Evolutionary conservation across 1,140 invertebrate species (phyloP), one percentile per base, ranked within the genome.

Genomic region (Hydropsyche tenuis): DNA sequence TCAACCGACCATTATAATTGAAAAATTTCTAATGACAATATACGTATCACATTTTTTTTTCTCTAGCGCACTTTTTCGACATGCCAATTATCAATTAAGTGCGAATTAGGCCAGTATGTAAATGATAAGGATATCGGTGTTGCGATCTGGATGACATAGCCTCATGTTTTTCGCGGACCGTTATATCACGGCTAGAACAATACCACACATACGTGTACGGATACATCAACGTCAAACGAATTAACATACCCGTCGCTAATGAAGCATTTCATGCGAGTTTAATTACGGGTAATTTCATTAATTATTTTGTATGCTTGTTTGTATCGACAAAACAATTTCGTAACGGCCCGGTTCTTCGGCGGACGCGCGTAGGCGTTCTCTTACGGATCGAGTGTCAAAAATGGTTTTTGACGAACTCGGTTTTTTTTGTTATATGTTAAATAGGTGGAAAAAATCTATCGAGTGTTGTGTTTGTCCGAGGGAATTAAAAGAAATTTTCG

Each of bases 211-310:
- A 37, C 30, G 30, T 37, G 30, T 60, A 60, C 23, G 11, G 30
- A 42, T 65, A 42, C 22, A 65, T 65, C 37, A 65, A 42, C 43
- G 43, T 48, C 45, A 25, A 25, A 48, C 18, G 23, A 68, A 68
- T 68, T 68, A 68, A 48, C 45, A 68, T 68, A 68, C 42, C 45
- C 43, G 63, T 65, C 65, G 43, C 65, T 48, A 68, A 68, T 68
- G 18, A 48, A 43, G 45, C 65, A 23, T 30, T 22, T 68, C 65
- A 27, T 46, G 65, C 65, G 27, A 0, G 42, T 18, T 68, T 43
- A 68, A 68, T 68, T 68, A 68, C 65, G 11, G 20, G 42, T 65
- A 46, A 42, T 65, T 42, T 43, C 37, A 68, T 68, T 68, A 68
- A 68, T 68, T 68, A 68, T 68, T 68, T 48, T n/a, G 42, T 66